phyloP scores from a whole-genome alignment of 2,113 vertebrate species.

The Dasypus novemcinctus region DNA sequence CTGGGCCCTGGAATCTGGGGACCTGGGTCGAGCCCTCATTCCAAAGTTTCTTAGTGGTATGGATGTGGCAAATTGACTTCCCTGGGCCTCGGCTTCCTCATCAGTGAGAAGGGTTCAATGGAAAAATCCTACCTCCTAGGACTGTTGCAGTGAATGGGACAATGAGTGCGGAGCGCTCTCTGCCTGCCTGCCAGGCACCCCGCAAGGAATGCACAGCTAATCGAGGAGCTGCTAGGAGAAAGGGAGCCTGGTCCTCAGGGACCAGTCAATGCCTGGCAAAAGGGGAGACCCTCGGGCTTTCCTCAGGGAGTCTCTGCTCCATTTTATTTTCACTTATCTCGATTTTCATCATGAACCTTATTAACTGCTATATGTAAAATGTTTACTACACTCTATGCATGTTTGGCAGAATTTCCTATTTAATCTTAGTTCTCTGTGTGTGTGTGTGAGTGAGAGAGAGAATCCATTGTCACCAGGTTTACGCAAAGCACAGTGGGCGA shows the following conservation, averaged over 20 bases:
- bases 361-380: not conserved
- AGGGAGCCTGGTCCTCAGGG: not conserved
- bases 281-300: not conserved
- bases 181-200: not conserved
- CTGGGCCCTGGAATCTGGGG: not conserved
- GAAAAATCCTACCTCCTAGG: not conserved
- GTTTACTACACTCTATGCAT: not conserved
- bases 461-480: not conserved
- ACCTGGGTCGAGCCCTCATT: too few species aligned
- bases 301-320: not conserved
- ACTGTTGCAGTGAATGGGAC: too few species aligned
- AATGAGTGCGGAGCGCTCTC: rapidly evolving
- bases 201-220: not conserved
- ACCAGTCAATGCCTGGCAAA: not conserved
- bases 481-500: not conserved
- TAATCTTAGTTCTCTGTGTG: not conserved
- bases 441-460: too few species aligned
- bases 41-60: too few species aligned
- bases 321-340: not conserved
- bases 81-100: not conserved
- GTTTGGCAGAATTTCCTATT: not conserved
- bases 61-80: not conserved
- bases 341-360: not conserved
- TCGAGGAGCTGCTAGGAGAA: not conserved
- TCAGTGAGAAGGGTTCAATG: too few species aligned